phyloP scores from a whole-genome alignment of 1,140 invertebrate species.

The Epicauta chinensis region DNA sequence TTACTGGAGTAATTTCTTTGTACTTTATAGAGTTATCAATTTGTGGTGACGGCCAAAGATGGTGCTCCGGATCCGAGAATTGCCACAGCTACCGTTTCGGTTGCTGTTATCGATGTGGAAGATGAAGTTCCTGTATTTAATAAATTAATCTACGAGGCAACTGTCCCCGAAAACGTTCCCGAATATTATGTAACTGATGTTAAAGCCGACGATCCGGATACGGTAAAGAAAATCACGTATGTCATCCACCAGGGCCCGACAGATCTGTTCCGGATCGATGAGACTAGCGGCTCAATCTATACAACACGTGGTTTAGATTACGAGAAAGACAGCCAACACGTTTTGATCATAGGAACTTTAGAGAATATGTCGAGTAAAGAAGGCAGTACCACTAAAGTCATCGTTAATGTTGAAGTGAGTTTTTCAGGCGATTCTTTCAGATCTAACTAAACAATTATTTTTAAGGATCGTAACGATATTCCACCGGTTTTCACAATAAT shows the following conservation, averaged over 20 bases:
- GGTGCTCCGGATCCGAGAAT: slow-evolving; percentile 76
- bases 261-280: slow-evolving; percentile 75
- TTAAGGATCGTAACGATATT: slow-evolving; percentile 69
- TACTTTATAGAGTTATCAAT: slow-evolving; percentile 57
- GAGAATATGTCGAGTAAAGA: slow-evolving; percentile 66
- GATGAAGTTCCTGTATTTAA: slow-evolving; percentile 81
- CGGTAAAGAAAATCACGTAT: slow-evolving; percentile 75
- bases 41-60: slow-evolving; percentile 84
- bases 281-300: slow-evolving; percentile 68
- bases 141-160: slow-evolving; percentile 63
- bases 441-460: slow-evolving; percentile 27
- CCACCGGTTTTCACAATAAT: slow-evolving; percentile 78
- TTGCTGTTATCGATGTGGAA: slow-evolving; percentile 70
- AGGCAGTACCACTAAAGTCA: slow-evolving; percentile 68
- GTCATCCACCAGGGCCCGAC: slow-evolving; percentile 72
- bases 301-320: slow-evolving; percentile 72
- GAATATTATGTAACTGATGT: slow-evolving; percentile 73
- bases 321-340: slow-evolving; percentile 65
- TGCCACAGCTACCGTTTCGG: slow-evolving; percentile 78
- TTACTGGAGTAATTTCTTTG: slow-evolving; percentile 4
- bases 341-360: slow-evolving; percentile 70
- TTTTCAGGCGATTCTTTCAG: slow-evolving; percentile 28
- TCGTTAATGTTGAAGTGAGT: slow-evolving; percentile 66
- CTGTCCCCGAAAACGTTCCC: slow-evolving; percentile 75
- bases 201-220: slow-evolving; percentile 73